These are phyloP conservation scores for Coelopa frigida DNA, from an alignment of 1,140 invertebrate species.

Conservation along the genomic window DNA sequence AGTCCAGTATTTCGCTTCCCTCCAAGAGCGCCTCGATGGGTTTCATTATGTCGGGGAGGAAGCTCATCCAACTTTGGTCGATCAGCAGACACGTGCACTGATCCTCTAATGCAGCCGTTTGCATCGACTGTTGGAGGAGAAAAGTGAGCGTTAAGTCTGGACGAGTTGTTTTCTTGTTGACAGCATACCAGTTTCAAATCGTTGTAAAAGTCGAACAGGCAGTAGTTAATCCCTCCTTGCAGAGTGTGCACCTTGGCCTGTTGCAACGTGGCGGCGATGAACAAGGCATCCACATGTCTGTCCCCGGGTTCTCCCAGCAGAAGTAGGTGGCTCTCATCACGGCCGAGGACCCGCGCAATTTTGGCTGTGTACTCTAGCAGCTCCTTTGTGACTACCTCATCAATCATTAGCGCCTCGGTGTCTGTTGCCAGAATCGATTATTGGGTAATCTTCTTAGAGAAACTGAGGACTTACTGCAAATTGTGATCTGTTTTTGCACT, in stretches of 20 bases:
- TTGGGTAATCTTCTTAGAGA: not conserved
- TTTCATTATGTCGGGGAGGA: slow-evolving; percentile 63
- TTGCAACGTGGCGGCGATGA: slow-evolving; percentile 65
- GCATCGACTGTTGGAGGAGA: slow-evolving; percentile 54
- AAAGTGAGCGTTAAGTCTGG: not conserved
- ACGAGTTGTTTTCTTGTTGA: not conserved
- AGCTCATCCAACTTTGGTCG: slow-evolving; percentile 57
- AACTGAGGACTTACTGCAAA: slow-evolving; percentile 33
- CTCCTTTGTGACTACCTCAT: slow-evolving; percentile 57
- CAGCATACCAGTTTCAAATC: slow-evolving; percentile 46
- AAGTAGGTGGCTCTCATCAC: slow-evolving; percentile 60
- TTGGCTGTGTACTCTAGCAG: slow-evolving; percentile 57
- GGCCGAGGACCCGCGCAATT: slow-evolving; percentile 56
- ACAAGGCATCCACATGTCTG: slow-evolving; percentile 66
- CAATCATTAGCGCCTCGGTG: slow-evolving; percentile 39
- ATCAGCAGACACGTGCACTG: slow-evolving; percentile 70
- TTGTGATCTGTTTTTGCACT: slow-evolving; percentile 33
- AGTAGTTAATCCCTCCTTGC: slow-evolving; percentile 30
- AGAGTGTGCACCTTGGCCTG: slow-evolving; percentile 56
- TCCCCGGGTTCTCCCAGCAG: slow-evolving; percentile 69
- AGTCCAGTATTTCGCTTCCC: slow-evolving; percentile 42
- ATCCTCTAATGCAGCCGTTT: slow-evolving; percentile 71
- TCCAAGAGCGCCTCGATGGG: slow-evolving; percentile 47
- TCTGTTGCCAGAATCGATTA: slow-evolving; percentile 17
- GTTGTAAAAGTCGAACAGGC: slow-evolving; percentile 43